A percentile compares a stretch with the other conserved stretches of the same genome.
phyloP scores from a whole-genome alignment of 1,140 invertebrate genomes.

The Agrilus planipennis region DNA sequence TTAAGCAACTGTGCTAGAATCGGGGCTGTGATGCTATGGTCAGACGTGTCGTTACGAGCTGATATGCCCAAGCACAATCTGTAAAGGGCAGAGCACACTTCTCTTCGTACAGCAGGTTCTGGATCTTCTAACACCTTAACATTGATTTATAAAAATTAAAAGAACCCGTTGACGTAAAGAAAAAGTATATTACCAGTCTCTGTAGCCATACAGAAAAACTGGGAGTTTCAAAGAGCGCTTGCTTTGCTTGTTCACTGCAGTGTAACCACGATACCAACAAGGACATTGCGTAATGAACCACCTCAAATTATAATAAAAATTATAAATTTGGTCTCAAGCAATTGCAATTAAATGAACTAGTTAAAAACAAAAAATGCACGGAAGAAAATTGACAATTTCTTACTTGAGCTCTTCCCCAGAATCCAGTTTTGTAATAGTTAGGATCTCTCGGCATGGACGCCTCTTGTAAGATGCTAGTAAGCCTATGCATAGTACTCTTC shows the following conservation, averaged over 20 bases:
- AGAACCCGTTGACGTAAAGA: no score
- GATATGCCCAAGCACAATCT: slow-evolving; percentile 66
- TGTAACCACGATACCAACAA: slow-evolving; percentile 74
- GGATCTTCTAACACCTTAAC: slow-evolving; percentile 59
- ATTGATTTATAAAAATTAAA: no score
- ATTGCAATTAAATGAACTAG: neutral
- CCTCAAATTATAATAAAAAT: slow-evolving; percentile 18
- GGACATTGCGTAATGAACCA: slow-evolving; percentile 69
- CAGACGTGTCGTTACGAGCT: slow-evolving; percentile 42
- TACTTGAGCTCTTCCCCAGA: slow-evolving; percentile 75
- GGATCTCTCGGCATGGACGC: slow-evolving; percentile 66
- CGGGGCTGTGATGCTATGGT: slow-evolving; percentile 54
- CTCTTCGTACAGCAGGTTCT: slow-evolving; percentile 71
- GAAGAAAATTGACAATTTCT: slow-evolving; percentile 10
- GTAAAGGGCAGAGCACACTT: slow-evolving; percentile 81
- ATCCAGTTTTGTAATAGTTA: slow-evolving; percentile 73
- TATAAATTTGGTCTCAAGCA: neutral
- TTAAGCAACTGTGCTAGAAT: slow-evolving; percentile 67
- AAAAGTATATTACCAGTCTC: slow-evolving; percentile 45
- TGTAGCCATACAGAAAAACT: slow-evolving; percentile 62
- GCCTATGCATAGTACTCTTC: slow-evolving; percentile 63
- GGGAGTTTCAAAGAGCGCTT: slow-evolving; percentile 50
- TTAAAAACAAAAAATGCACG: neutral
- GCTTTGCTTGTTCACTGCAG: slow-evolving; percentile 52
- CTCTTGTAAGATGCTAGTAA: slow-evolving; percentile 79